Conservation (phyloP, 2,113 vertebrate species). For the Poecile atricapillus region DNA sequence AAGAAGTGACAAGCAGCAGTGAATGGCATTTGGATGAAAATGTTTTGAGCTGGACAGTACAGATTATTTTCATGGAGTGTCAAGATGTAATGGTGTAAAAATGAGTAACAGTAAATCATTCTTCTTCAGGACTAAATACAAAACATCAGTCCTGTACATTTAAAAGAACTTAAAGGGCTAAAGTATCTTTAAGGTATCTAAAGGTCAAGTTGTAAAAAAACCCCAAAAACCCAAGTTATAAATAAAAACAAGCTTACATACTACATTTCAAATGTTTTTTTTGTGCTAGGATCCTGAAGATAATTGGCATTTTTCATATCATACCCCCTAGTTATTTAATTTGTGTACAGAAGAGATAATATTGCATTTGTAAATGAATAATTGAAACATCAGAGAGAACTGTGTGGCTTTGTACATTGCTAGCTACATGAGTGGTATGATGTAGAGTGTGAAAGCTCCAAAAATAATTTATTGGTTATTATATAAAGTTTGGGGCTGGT, state of each 20-base stretch:
- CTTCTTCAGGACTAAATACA: background rate
- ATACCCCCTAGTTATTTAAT: background rate
- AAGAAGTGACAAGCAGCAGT: background rate
- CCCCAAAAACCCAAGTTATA: accelerated
- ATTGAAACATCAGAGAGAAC: conserved; percentile 64
- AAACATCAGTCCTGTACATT: background rate
- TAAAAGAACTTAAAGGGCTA: background rate
- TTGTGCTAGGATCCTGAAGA: background rate
- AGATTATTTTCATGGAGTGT: background rate
- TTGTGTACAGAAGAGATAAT: conserved; percentile 53
- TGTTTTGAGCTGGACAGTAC: background rate
- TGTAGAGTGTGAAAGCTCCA: background rate
- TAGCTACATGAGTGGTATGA: background rate
- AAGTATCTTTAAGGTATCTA: background rate
- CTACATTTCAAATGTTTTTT: background rate
- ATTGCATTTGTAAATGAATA: conserved; percentile 72
- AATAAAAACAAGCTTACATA: background rate
- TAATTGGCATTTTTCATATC: background rate
- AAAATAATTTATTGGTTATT: background rate
- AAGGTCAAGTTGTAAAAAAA: background rate
- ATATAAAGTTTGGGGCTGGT: background rate
- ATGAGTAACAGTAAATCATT: background rate
- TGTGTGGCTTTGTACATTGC: conserved; percentile 24
- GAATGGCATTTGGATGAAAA: background rate
- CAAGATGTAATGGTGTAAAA: background rate